Evolutionary conservation across 2,888 invertebrate species (phyloP).

Genomic region (Drosophila neonasuta): DNA sequence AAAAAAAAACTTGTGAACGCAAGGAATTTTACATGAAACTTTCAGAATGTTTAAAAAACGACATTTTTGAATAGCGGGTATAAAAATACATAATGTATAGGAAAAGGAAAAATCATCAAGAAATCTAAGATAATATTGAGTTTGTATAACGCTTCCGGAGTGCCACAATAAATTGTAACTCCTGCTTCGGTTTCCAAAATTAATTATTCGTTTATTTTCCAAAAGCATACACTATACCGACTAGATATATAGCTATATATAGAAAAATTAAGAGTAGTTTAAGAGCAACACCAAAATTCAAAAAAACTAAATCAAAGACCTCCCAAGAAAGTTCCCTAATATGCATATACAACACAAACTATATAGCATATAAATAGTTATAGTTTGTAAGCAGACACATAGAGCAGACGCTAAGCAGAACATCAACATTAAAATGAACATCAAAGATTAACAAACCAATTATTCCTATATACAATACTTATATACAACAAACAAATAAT

Average conservation of each 20-base stretch:
- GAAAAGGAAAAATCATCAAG: constrained; percentile 17
- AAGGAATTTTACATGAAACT: too few relatives aligned
- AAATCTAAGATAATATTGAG: constrained; percentile 15
- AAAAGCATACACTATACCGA: constrained; percentile 18
- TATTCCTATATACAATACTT: constrained; percentile 80
- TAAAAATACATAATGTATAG: constrained; percentile 7
- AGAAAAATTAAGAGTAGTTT: constrained; percentile 36
- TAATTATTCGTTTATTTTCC: constrained; percentile 5
- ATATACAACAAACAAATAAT: constrained; percentile 62
- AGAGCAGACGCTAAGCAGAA: constrained; percentile 18
- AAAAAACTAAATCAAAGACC: constrained; percentile 70
- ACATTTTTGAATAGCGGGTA: not conserved
- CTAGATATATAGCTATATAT: constrained; percentile 16
- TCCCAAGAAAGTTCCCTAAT: constrained; percentile 75
- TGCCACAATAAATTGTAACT: constrained; percentile 34
- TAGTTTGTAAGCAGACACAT: constrained; percentile 55
- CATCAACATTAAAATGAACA: constrained; percentile 32
- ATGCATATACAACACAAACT: constrained; percentile 54
- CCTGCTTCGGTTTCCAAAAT: constrained; percentile 64
- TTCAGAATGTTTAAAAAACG: not conserved
- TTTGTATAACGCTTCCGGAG: constrained; percentile 23
- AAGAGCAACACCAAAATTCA: constrained; percentile 57
- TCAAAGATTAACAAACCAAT: constrained; percentile 74
- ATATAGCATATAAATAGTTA: constrained; percentile 61
- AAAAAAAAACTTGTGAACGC: too few relatives aligned